phyloP scores from a whole-genome alignment of 2,797 vertebrate species.

The Sebastes cheni region DNA sequence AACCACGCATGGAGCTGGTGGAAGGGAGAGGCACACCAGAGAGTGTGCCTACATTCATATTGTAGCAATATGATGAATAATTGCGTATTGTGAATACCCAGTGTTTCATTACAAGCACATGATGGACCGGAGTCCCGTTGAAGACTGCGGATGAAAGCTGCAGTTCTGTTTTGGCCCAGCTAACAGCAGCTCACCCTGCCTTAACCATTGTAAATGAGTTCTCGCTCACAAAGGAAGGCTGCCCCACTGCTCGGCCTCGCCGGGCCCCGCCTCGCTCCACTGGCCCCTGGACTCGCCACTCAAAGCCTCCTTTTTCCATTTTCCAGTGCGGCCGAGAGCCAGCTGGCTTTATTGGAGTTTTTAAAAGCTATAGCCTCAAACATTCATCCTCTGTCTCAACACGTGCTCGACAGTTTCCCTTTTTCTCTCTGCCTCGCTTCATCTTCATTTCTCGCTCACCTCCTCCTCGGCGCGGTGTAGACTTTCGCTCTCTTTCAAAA shows the following conservation, averaged over 20 bases:
- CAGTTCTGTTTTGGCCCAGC: not conserved
- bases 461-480: not conserved
- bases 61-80: constrained; percentile 36
- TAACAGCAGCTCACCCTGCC: constrained; percentile 41
- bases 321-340: constrained; percentile 56
- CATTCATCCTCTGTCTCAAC: constrained; percentile 64
- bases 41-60: not conserved
- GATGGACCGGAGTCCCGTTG: constrained; percentile 31
- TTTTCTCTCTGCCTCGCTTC: constrained; percentile 52
- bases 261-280: constrained; percentile 49
- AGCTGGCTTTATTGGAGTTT: constrained; percentile 69
- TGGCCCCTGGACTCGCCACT: constrained; percentile 58
- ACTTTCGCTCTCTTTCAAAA: constrained; percentile 10
- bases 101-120: constrained; percentile 43
- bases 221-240: constrained; percentile 40
- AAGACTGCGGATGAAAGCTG: constrained; percentile 48
- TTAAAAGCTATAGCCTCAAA: constrained; percentile 67
- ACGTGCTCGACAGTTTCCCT: constrained; percentile 47
- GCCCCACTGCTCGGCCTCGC: constrained; percentile 37
- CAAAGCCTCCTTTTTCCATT: constrained; percentile 58
- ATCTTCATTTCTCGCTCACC: constrained; percentile 54
- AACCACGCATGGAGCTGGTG: constrained; percentile 12
- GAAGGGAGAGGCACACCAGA: constrained; percentile 2
- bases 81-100: constrained; percentile 21
- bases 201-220: constrained; percentile 63